These are phyloP conservation scores for Lynx canadensis DNA, from an alignment of 2,113 vertebrate genomes.

Conservation along the genomic window DNA sequence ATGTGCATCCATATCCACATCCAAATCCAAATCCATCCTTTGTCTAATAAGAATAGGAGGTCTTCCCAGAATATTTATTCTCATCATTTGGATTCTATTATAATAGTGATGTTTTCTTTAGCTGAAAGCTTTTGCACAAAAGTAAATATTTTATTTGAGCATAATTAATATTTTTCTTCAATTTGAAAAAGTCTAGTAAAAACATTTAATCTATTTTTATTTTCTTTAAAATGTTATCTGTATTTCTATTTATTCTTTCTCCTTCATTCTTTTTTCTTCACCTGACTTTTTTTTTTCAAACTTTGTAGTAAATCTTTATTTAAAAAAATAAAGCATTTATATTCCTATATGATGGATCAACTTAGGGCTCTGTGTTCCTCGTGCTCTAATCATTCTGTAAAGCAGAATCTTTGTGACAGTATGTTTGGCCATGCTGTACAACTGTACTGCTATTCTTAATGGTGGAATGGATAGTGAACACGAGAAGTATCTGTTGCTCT, in stretches of 20 bases:
- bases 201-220: neutral
- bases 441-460: neutral
- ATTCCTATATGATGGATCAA: neutral
- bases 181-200: conserved; percentile 29
- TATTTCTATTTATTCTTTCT: neutral
- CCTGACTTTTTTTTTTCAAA: neutral
- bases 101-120: neutral
- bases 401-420: neutral
- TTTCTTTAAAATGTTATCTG: neutral
- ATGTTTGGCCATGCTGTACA: neutral
- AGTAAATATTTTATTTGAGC: conserved; percentile 22
- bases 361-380: neutral
- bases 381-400: neutral
- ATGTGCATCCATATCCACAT: neutral
- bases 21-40: neutral
- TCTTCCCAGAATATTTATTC: neutral
- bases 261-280: neutral
- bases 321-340: neutral
- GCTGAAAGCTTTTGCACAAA: neutral
- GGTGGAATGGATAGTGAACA: neutral
- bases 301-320: neutral
- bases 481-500: neutral
- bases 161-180: neutral
- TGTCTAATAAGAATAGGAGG: neutral
- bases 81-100: neutral